Conservation (phyloP, 2,888 invertebrate species). For the Archips xylosteana region DNA sequence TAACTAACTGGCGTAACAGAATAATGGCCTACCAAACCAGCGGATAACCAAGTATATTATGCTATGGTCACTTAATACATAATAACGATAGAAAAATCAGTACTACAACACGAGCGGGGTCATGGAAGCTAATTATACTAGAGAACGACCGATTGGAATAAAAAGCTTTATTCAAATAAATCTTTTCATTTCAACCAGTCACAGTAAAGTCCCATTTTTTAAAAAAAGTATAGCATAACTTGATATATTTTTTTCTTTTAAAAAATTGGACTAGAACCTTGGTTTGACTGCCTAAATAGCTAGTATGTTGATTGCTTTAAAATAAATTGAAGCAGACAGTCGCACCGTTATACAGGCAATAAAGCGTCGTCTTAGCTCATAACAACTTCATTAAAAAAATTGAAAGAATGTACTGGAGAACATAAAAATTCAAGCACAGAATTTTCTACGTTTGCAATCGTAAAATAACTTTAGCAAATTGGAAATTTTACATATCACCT, state of each 20-base stretch:
- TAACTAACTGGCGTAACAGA: constrained; percentile 76
- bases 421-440: not conserved
- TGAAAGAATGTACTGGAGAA: not conserved
- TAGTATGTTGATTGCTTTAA: not conserved
- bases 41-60: constrained; percentile 39
- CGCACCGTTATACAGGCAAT: not conserved
- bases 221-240: no score
- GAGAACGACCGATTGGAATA: not conserved
- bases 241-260: not conserved
- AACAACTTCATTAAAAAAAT: not conserved
- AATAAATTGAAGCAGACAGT: not conserved
- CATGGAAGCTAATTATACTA: constrained; percentile 41
- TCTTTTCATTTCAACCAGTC: not conserved
- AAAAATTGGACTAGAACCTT: not conserved
- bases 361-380: not conserved
- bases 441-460: not conserved
- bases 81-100: constrained; percentile 58
- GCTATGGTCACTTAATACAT: constrained; percentile 38
- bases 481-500: not conserved
- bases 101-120: constrained; percentile 53
- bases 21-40: constrained; percentile 57
- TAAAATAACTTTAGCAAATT: not conserved
- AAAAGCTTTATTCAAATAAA: not conserved
- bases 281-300: not conserved
- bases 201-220: not conserved